Conservation (phyloP, 2,888 invertebrate genomes). For the Nomada fabriciana region DNA sequence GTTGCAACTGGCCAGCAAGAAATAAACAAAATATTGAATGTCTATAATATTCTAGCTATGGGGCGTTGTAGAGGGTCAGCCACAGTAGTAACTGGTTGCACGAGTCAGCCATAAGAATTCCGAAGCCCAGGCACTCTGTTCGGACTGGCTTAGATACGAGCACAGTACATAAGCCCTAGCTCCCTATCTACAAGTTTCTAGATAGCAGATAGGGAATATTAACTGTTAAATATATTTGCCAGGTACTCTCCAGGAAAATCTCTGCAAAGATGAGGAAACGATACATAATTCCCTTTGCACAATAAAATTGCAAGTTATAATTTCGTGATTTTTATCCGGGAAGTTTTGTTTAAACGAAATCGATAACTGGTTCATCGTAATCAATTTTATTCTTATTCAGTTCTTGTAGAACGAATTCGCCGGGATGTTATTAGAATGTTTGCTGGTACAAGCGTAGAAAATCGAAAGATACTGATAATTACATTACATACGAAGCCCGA, state of each 20-base stretch:
- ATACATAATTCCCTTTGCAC: not conserved
- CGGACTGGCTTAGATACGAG: constrained; percentile 37
- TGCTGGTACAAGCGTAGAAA: constrained; percentile 11
- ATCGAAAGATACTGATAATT: not conserved
- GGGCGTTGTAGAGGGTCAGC: not conserved
- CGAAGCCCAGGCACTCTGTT: constrained; percentile 27
- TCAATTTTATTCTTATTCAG: too few species aligned
- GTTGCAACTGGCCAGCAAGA: not conserved
- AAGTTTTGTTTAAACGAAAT: too few species aligned
- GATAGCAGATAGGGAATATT: constrained; percentile 28
- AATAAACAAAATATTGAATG: constrained; percentile 30
- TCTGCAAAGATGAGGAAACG: not conserved
- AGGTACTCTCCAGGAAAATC: constrained; percentile 8
- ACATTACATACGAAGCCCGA: too few species aligned
- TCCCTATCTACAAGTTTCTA: constrained; percentile 36
- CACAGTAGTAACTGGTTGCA: constrained; percentile 46
- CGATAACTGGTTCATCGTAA: too few species aligned
- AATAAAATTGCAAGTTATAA: not conserved
- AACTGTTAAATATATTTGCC: constrained; percentile 17
- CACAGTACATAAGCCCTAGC: constrained; percentile 18
- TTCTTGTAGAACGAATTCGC: not conserved
- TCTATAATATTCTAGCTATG: not conserved
- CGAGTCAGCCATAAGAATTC: constrained; percentile 59
- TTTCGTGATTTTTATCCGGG: too few species aligned
- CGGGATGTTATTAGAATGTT: constrained; percentile 31